Evolutionary conservation across 2,113 vertebrate species (phyloP), one percentile per base, ranked within the genome.

Genomic region (Mastomys coucha): DNA sequence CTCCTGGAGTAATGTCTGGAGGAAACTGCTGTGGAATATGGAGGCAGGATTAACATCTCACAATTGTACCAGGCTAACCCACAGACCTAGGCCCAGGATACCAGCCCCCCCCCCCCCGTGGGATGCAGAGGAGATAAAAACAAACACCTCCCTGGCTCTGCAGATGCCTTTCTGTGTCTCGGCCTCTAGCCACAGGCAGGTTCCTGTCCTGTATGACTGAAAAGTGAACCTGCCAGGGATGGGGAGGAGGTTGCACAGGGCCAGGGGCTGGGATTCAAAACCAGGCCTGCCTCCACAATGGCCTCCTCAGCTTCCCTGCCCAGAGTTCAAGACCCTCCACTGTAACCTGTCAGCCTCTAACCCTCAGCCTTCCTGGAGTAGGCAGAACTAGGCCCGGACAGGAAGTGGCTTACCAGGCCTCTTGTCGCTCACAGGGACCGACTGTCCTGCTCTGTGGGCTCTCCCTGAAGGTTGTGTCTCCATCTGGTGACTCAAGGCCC

Each of bases 161-260:
- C 28, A 70, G n/a, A 20, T 33, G 19, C 36, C 72, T n/a, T 53
- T n/a, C 42, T 0, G 0, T 42, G 42, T 31, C 22, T 22, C 0
- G 1, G 69, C 6, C 81, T 2, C 0, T 33, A 24, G 7, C 39
- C 82, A 11, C 0, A 84, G 2, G 39, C 2, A 56, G 78, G 2
- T 60, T 69, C 73, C 49, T 56, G 0, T 24, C n/a, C n/a, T 42
- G 5, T 65, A 17, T n/a, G 45, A 12, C 51, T 19, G 26, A 31
- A 49, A 31, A 84, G 12, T 65, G 42, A n/a, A 12, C 53, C 0
- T 0, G 14, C 7, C 14, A 49, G 11, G 16, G 10, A 26, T 0
- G 10, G 26, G 7, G 20, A 42, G 7, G 49, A 17, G 24, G 75
- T 13, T n/a, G 22, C n/a, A 26, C 9, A 2, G 28, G 36, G 65